Conservation (phyloP, 2,113 vertebrate genomes). For the Charadrius vociferus region DNA sequence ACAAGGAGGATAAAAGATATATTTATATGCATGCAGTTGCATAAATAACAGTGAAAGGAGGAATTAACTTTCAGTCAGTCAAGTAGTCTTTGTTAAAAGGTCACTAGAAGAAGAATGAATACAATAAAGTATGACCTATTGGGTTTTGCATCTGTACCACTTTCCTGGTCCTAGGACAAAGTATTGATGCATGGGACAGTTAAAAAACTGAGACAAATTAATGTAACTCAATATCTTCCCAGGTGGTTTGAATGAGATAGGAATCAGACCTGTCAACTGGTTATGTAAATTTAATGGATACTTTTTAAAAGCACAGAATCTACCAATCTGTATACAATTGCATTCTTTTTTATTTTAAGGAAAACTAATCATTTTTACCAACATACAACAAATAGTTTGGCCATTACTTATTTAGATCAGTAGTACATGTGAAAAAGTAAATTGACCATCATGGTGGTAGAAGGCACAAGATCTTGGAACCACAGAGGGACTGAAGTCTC, state of each 20-base stretch:
- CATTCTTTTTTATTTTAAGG: neutral
- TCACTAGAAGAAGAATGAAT: neutral
- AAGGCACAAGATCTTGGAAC: neutral
- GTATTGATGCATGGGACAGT: neutral
- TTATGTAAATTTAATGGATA: neutral
- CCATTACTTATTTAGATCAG: neutral
- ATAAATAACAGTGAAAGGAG: neutral
- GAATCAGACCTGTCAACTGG: neutral
- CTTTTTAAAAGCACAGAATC: neutral
- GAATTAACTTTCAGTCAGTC: neutral
- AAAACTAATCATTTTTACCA: neutral
- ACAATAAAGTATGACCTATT: neutral
- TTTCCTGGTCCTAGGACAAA: neutral
- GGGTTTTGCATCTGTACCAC: neutral
- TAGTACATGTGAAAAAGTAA: neutral
- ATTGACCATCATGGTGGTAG: neutral
- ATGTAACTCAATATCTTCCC: neutral
- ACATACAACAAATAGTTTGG: neutral
- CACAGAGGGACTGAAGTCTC: neutral
- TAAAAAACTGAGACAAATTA: neutral
- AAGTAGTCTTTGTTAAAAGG: neutral
- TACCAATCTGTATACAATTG: neutral
- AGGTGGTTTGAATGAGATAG: neutral
- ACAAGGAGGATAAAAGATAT: neutral
- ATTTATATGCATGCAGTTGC: neutral